Evolutionary conservation across 2,888 invertebrate species (phyloP).

Genomic region (Nebria brevicollis): DNA sequence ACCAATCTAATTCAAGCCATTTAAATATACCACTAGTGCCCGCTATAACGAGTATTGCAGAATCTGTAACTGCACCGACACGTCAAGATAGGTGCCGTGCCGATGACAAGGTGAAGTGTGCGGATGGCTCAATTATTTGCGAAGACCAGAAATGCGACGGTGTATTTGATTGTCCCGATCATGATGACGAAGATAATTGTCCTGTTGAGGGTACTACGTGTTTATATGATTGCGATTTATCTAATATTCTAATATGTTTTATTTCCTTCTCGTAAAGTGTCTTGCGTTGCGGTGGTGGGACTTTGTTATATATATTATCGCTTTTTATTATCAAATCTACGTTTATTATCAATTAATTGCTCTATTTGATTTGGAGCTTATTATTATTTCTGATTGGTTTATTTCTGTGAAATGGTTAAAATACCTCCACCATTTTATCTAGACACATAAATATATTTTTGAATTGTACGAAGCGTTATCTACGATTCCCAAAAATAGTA

Average conservation of each 20-base stretch:
- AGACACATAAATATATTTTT: too few relatives aligned
- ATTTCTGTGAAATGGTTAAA: too few relatives aligned
- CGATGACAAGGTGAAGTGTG: constrained; percentile 66
- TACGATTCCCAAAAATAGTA: not conserved
- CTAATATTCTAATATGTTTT: not conserved
- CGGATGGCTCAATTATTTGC: constrained; percentile 67
- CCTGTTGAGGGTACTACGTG: constrained; percentile 28
- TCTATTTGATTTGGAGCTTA: too few relatives aligned
- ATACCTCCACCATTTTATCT: too few relatives aligned
- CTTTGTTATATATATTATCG: constrained; percentile 11
- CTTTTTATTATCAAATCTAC: constrained; percentile 19
- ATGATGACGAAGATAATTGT: constrained; percentile 75
- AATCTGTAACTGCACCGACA: constrained; percentile 34
- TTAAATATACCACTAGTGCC: constrained; percentile 29
- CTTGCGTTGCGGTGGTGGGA: not conserved
- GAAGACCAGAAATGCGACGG: constrained; percentile 72
- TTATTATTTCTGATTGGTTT: too few relatives aligned
- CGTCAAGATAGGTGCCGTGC: constrained; percentile 62
- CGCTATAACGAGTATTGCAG: constrained; percentile 13
- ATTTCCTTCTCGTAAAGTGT: not conserved
- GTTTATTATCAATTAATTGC: not conserved
- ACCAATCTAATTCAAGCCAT: constrained; percentile 11
- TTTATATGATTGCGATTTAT: not conserved
- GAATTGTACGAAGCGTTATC: not conserved
- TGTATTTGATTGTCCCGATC: constrained; percentile 70